These are phyloP conservation scores for Phalacrocorax pelagicus DNA, from an alignment of 2,113 vertebrate species.

Conservation along the genomic window DNA sequence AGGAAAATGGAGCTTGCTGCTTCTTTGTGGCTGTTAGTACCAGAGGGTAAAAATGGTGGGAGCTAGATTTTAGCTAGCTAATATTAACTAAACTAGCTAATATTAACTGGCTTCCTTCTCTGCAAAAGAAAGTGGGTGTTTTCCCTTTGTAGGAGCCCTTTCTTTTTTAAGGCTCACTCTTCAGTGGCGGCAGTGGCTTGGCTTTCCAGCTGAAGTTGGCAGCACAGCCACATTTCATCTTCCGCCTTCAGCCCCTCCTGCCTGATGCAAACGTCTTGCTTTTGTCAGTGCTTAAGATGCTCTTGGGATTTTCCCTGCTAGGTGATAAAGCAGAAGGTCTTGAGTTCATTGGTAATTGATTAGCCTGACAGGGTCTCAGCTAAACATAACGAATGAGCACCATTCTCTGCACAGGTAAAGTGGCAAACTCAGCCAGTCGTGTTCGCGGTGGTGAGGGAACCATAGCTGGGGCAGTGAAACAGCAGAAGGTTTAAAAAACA, in stretches of 20 bases:
- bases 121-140: not conserved
- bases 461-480: not conserved
- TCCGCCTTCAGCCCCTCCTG: not conserved
- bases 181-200: not conserved
- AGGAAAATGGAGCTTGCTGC: not conserved
- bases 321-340: not conserved
- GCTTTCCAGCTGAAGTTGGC: not conserved
- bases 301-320: not conserved
- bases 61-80: not conserved
- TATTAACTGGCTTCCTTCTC: not conserved
- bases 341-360: not conserved
- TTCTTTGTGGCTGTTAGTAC: not conserved
- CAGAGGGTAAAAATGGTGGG: not conserved
- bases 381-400: rapidly evolving
- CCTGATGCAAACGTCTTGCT: not conserved
- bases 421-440: no score
- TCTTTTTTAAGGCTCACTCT: not conserved
- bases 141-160: not conserved
- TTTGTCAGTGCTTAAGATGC: not conserved
- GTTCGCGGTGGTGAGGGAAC: not conserved
- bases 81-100: not conserved
- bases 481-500: not conserved
- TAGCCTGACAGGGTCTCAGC: not conserved
- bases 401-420: not conserved
- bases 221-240: not conserved